Conservation (phyloP, 2,113 vertebrate genomes). For the Cheirogaleus medius region DNA sequence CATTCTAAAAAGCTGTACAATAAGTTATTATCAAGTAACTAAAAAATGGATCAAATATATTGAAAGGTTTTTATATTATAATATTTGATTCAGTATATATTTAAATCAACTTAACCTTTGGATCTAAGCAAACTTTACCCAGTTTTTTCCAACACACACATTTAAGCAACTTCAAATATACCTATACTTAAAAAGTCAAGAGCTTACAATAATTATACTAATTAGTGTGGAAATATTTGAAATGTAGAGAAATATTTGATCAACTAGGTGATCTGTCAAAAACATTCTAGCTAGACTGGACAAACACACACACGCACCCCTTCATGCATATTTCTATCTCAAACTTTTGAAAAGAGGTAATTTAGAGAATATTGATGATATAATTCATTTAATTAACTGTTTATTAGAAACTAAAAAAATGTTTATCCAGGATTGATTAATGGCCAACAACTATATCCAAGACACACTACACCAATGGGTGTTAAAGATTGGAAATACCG, state of each 20-base stretch:
- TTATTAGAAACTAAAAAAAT: background rate
- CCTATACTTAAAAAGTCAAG: background rate
- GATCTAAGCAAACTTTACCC: background rate
- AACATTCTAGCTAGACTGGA: background rate
- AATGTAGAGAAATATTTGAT: conserved; percentile 6
- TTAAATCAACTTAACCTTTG: conserved; percentile 36
- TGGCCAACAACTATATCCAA: background rate
- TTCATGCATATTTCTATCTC: background rate
- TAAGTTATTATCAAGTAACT: background rate
- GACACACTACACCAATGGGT: background rate
- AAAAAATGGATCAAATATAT: background rate
- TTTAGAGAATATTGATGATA: background rate
- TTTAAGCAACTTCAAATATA: background rate
- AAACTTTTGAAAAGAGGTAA: conserved; percentile 7
- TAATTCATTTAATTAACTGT: background rate
- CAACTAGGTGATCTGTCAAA: background rate
- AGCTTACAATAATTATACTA: background rate
- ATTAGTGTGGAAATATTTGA: conserved; percentile 46
- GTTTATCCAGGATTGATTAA: background rate
- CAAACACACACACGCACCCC: background rate
- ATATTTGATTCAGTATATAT: background rate
- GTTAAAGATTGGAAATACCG: background rate
- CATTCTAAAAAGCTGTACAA: background rate
- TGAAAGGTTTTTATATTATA: conserved; percentile 3
- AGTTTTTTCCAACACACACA: background rate